These are phyloP conservation scores for Pyrocephalus nanus DNA, from an alignment of 2,797 vertebrate species.

Conservation along the genomic window DNA sequence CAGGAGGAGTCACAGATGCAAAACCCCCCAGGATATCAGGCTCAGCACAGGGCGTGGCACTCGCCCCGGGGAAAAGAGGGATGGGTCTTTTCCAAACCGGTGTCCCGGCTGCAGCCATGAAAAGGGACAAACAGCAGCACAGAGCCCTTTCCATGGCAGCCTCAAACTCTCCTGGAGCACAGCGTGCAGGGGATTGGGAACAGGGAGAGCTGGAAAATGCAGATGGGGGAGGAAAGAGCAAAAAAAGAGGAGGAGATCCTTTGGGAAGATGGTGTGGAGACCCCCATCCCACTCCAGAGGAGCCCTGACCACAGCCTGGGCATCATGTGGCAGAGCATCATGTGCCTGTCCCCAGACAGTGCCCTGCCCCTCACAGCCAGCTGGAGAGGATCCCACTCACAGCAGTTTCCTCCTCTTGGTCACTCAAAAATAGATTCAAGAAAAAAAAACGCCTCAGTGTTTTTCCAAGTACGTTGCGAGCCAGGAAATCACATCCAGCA, in stretches of 20 bases:
- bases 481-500: slow-evolving; percentile 15
- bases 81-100: not conserved
- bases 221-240: not conserved
- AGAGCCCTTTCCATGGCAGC: not conserved
- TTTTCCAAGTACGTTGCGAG: slow-evolving; percentile 6
- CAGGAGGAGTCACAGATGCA: not conserved
- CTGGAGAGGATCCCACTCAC: not conserved
- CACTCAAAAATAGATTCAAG: slow-evolving; percentile 45
- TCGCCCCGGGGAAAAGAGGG: not conserved
- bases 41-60: not conserved
- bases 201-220: not conserved
- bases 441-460: not conserved
- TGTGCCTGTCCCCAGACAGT: not conserved
- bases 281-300: fast-evolving
- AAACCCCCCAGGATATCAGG: not conserved
- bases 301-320: not conserved
- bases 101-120: fast-evolving
- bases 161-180: not conserved
- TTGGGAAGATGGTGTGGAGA: not conserved
- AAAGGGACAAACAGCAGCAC: not conserved
- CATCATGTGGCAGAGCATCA: fast-evolving
- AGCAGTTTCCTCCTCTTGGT: not conserved
- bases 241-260: not conserved
- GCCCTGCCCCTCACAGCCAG: not conserved
- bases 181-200: not conserved